Conservation (phyloP, 1,140 invertebrate genomes). For the Drosophila neocordata region DNA sequence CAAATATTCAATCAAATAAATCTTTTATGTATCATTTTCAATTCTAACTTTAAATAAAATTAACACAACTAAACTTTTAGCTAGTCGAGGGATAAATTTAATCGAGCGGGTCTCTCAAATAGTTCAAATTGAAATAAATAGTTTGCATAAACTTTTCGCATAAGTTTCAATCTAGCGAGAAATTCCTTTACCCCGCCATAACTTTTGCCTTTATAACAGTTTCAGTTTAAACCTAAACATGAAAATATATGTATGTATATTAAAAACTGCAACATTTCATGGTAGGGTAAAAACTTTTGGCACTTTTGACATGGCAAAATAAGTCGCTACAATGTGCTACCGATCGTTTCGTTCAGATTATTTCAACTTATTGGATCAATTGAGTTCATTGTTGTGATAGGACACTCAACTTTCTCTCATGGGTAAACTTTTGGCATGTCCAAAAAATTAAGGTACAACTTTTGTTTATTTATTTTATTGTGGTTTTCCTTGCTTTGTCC, state of each 20-base stretch:
- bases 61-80: not conserved
- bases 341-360: not conserved
- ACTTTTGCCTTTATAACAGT: not conserved
- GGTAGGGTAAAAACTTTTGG: not conserved
- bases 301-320: not conserved
- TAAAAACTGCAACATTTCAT: not conserved
- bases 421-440: constrained; percentile 1
- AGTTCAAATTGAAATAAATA: constrained; percentile 4
- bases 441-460: constrained; percentile 18
- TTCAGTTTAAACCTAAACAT: not conserved
- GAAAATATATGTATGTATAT: not conserved
- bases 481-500: constrained; percentile 13
- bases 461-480: constrained; percentile 43
- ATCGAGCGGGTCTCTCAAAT: not conserved
- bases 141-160: constrained; percentile 4
- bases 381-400: not conserved
- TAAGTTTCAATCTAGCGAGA: constrained; percentile 1
- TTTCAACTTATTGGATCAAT: constrained; percentile 4
- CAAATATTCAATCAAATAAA: too few relatives aligned
- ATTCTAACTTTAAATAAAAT: not conserved
- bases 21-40: not conserved
- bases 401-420: not conserved
- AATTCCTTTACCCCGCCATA: not conserved
- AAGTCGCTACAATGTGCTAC: not conserved
- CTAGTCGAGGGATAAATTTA: not conserved